phyloP scores from a whole-genome alignment of 2,797 vertebrate genomes.

The Sorex maritimensis region DNA sequence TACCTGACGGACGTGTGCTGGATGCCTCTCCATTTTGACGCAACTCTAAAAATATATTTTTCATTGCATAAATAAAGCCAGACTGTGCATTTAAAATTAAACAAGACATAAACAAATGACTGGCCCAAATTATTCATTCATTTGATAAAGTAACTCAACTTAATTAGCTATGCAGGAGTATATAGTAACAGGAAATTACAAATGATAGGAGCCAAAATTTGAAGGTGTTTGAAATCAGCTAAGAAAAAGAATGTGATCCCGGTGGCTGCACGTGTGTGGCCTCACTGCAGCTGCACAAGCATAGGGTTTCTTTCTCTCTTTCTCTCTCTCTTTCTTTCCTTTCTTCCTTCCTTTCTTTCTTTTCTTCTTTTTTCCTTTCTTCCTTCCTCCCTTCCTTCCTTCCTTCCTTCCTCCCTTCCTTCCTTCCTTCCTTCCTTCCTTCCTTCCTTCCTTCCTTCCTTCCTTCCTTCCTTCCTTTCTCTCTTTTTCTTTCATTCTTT shows the following conservation, averaged over 20 bases:
- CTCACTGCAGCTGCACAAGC: too few species aligned
- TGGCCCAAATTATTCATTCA: constrained; percentile 66
- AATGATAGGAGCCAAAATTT: constrained; percentile 17
- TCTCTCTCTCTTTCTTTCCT: too few species aligned
- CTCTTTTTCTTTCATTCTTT: too few species aligned
- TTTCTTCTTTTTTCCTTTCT: too few species aligned
- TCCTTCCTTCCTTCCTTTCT: too few species aligned
- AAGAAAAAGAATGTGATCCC: neutral
- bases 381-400: too few species aligned
- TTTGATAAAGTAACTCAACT: constrained; percentile 65
- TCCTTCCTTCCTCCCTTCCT: too few species aligned
- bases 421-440: too few species aligned
- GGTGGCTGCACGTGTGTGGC: too few species aligned
- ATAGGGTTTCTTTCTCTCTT: too few species aligned
- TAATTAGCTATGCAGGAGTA: constrained; percentile 8
- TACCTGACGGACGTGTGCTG: constrained; percentile 75
- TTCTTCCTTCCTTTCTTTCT: too few species aligned
- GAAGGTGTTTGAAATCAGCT: neutral
- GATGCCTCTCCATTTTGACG: constrained; percentile 74
- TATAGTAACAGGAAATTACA: constrained; percentile 25
- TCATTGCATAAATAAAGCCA: constrained; percentile 83
- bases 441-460: too few species aligned
- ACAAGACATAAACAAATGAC: constrained; percentile 66
- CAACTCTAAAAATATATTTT: constrained; percentile 85
- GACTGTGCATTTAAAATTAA: constrained; percentile 71